Evolutionary conservation across 2,888 invertebrate species (phyloP).

Genomic region (Drosophila robusta): DNA sequence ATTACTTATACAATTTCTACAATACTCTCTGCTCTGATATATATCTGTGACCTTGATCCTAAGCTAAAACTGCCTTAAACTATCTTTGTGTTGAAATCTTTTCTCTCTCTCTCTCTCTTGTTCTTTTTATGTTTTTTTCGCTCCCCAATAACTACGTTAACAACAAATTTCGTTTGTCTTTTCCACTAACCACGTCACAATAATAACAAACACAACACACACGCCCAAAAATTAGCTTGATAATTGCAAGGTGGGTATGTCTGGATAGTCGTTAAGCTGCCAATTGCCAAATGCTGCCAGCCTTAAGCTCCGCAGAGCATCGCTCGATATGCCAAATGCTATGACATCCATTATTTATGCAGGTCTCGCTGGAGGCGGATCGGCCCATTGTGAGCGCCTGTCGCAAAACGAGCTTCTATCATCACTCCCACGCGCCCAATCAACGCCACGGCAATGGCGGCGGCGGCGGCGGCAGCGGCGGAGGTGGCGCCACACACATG

Average conservation of each 20-base stretch:
- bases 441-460: conserved; percentile 58
- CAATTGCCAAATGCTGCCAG: background rate
- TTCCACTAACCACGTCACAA: conserved; percentile 30
- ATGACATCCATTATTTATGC: conserved; percentile 44
- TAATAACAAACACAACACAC: conserved; percentile 26
- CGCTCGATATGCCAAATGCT: conserved; percentile 15
- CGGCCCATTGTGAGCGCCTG: conserved; percentile 84
- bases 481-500: conserved; percentile 86
- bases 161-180: conserved; percentile 32
- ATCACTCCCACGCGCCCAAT: conserved; percentile 82
- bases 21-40: background rate
- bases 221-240: conserved; percentile 69
- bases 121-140: conserved; percentile 12
- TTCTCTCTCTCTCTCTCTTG: conserved; percentile 44
- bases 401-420: conserved; percentile 84
- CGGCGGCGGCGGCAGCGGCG: conserved; percentile 26
- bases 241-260: conserved; percentile 75
- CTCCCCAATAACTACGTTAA: conserved; percentile 26
- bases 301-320: background rate
- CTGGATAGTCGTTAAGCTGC: conserved; percentile 14
- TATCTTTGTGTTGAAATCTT: conserved; percentile 58
- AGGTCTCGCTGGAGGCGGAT: conserved; percentile 85
- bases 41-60: conserved; percentile 27
- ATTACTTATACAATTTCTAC: background rate
- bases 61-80: conserved; percentile 38